Conservation (phyloP, 2,888 invertebrate species). For the Camptogramma bilineatum region DNA sequence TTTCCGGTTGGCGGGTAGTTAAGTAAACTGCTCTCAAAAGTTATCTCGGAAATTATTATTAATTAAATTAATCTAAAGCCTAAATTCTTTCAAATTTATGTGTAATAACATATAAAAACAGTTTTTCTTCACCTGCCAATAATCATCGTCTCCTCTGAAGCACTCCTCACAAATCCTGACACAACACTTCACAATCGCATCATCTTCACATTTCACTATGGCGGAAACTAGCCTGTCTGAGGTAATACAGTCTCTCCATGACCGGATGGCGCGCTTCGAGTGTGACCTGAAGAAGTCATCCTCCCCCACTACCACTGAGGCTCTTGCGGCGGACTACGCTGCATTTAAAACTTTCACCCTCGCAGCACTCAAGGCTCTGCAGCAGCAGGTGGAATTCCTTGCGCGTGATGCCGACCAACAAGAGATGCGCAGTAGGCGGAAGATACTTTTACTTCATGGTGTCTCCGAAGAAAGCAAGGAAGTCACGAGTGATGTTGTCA, state of each 20-base stretch:
- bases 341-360: background rate
- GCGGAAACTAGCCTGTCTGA: background rate
- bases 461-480: slow-evolving; percentile 1
- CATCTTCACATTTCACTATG: background rate
- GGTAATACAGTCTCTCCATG: background rate
- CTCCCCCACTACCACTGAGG: background rate
- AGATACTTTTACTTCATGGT: background rate
- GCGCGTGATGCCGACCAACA: background rate
- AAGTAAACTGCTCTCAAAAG: background rate
- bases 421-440: too few species aligned
- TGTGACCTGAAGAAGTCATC: background rate
- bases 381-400: background rate
- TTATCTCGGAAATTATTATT: background rate
- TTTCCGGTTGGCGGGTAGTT: slow-evolving; percentile 1
- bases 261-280: background rate
- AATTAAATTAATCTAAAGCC: background rate
- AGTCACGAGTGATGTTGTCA: background rate
- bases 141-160: background rate
- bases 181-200: background rate
- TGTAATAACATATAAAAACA: background rate
- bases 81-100: background rate
- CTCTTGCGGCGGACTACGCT: background rate
- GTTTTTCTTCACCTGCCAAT: background rate
- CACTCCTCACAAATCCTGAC: slow-evolving; percentile 1
- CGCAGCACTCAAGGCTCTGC: background rate